These are phyloP conservation scores for Epizoanthus stellaris DNA, from an alignment of 92 coral and sea anemone genomes.

Conservation along the genomic window DNA sequence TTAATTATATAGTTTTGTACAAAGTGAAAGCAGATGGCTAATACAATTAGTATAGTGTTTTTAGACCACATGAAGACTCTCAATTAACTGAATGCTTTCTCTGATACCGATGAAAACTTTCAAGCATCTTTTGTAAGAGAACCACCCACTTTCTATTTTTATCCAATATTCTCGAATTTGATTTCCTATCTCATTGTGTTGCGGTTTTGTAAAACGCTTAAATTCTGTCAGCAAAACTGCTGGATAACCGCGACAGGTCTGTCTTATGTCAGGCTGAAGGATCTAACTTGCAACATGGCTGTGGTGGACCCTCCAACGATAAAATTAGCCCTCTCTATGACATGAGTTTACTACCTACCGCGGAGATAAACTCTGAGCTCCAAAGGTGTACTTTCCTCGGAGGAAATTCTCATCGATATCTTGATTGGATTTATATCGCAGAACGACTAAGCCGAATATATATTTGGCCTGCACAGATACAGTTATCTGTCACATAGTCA, in stretches of 20 bases:
- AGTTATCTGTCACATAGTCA: neutral
- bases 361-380: slow-evolving; percentile 24
- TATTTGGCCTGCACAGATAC: neutral
- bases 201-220: slow-evolving; percentile 44
- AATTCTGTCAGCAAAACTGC: slow-evolving; percentile 47
- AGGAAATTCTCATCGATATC: slow-evolving; percentile 18
- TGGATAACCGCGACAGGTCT: neutral
- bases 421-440: slow-evolving; percentile 2
- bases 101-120: slow-evolving; percentile 15
- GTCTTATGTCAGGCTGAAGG: slow-evolving; percentile 19
- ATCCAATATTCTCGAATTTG: slow-evolving; percentile 10
- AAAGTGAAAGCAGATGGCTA: slow-evolving; percentile 28
- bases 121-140: slow-evolving; percentile 8
- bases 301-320: slow-evolving; percentile 1
- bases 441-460: neutral
- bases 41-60: neutral
- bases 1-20: neutral
- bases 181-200: slow-evolving; percentile 38
- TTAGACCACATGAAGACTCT: slow-evolving; percentile 12
- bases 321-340: slow-evolving; percentile 23
- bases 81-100: slow-evolving; percentile 11
- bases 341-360: slow-evolving; percentile 37
- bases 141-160: slow-evolving; percentile 38
- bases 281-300: neutral
- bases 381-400: slow-evolving; percentile 4